These are phyloP conservation scores for Mastomys natalensis DNA, from an alignment of 2,113 vertebrate genomes.

Conservation along the genomic window DNA sequence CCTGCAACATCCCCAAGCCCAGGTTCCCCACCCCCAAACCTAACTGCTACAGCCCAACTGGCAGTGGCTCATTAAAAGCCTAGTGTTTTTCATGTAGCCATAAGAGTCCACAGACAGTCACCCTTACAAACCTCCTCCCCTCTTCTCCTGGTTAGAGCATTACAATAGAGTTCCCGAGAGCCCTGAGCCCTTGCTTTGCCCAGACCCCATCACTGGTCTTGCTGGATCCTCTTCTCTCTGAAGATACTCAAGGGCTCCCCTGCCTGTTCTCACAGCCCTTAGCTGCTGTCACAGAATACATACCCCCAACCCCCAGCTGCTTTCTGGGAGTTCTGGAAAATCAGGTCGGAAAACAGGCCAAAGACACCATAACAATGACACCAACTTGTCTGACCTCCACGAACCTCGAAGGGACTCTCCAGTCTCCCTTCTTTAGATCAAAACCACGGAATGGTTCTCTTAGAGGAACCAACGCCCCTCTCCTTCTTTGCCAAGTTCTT, in stretches of 20 bases:
- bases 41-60: background rate
- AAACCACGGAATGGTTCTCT: background rate
- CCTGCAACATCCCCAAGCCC: background rate
- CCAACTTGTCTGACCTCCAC: background rate
- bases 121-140: too few relatives aligned
- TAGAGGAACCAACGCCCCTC: background rate
- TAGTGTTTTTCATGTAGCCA: background rate
- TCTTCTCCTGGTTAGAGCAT: background rate
- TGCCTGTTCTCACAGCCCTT: background rate
- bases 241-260: background rate
- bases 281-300: background rate
- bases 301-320: background rate
- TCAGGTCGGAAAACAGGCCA: constrained; percentile 31
- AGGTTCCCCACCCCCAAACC: background rate
- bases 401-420: background rate
- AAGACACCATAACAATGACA: constrained; percentile 42
- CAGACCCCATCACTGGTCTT: background rate
- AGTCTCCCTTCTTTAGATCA: background rate
- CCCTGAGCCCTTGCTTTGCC: background rate
- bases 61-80: background rate
- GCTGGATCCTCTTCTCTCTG: too few relatives aligned
- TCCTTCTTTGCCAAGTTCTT: background rate
- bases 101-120: background rate
- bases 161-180: background rate
- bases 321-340: constrained; percentile 64